A percentile compares a stretch with the other conserved stretches of the same genome.
Evolutionary conservation across 2,888 invertebrate species (phyloP).

Genomic region (Pantelozetes paolii): DNA sequence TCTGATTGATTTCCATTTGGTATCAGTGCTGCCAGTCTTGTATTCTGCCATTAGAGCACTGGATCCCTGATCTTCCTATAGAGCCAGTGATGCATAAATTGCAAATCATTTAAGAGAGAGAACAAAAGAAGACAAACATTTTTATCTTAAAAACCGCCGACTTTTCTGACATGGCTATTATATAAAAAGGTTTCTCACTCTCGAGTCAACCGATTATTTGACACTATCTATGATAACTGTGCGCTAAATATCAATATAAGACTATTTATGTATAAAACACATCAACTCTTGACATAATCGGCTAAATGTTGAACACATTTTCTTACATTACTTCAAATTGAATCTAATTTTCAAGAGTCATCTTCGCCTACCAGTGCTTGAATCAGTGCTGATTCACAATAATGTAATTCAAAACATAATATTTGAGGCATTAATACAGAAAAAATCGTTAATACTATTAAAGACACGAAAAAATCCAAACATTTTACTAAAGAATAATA

Average conservation of each 20-base stretch:
- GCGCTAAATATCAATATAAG: background rate
- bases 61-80: background rate
- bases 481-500: too few relatives aligned
- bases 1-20: conserved; percentile 20
- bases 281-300: background rate
- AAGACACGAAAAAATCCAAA: too few relatives aligned
- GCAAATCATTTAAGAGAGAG: conserved; percentile 20
- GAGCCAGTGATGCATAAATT: conserved; percentile 28
- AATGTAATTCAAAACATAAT: background rate
- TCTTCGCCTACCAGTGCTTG: background rate
- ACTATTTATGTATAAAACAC: background rate
- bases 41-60: background rate
- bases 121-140: conserved; percentile 30
- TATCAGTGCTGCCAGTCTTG: background rate
- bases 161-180: conserved; percentile 19
- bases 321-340: conserved; percentile 10
- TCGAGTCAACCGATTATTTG: background rate
- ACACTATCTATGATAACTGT: conserved; percentile 8
- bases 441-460: background rate
- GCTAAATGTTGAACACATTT: conserved; percentile 20
- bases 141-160: conserved; percentile 16
- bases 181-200: background rate
- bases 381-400: background rate
- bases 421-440: background rate
- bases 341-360: conserved; percentile 6